Percentiles rank a stretch among this genome's conserved stretches.
Evolutionary conservation across 2,797 vertebrate species (phyloP).

Genomic region (Dallia pectoralis): DNA sequence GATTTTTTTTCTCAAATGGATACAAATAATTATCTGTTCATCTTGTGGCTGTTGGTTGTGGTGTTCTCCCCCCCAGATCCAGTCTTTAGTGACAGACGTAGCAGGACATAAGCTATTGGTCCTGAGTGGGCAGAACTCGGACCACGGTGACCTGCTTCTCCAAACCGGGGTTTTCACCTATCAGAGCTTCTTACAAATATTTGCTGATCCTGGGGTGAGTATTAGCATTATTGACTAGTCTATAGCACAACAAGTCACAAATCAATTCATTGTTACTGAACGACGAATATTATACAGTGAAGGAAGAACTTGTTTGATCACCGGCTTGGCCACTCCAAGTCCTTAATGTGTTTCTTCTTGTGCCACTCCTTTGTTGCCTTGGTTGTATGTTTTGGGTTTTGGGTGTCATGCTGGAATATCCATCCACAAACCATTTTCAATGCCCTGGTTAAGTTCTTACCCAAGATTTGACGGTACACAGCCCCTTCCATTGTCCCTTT

Average conservation of each 20-base stretch:
- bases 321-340: too few relatives aligned
- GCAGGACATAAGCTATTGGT: conserved; percentile 92
- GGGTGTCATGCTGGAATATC: too few relatives aligned
- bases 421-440: too few relatives aligned
- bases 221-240: neutral
- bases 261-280: neutral
- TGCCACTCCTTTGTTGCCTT: too few relatives aligned
- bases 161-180: conserved; percentile 89
- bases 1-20: neutral
- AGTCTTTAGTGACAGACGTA: conserved; percentile 84
- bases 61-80: conserved; percentile 77
- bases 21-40: neutral
- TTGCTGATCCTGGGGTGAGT: conserved; percentile 87
- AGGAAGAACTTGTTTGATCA: too few relatives aligned
- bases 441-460: too few relatives aligned
- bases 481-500: too few relatives aligned
- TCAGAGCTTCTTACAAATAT: conserved; percentile 81
- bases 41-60: neutral
- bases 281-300: neutral
- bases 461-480: too few relatives aligned
- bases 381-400: too few relatives aligned
- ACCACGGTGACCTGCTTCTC: conserved; percentile 91
- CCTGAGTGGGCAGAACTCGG: conserved; percentile 90
- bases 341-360: too few relatives aligned
- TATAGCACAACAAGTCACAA: neutral